Base-by-base conservation (phyloP, 2,797 vertebrate species). In the Threskiornis aethiopicus region DNA sequence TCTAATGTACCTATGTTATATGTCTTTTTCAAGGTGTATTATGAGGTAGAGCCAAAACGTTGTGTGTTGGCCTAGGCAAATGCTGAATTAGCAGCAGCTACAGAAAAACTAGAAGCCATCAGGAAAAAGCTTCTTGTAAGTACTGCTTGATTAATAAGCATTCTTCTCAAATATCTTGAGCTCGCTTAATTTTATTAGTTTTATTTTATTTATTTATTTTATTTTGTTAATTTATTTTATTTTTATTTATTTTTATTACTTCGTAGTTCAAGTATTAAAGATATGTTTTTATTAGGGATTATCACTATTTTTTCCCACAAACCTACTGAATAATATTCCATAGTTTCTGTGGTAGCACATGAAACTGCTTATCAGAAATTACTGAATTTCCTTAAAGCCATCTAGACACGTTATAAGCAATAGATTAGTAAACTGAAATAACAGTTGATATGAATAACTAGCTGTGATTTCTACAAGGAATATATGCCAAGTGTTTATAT, bases 1-100 rank as follows among this genome's bases (percentile, higher is more conserved):
- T 11, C 9, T 31, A 46, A 73, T 20, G 16, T 58, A 77, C 11
- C 25, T 39, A 3, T 41, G 26, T 10, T 33, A 3, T 49, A 5
- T 47, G 2, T 77, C 71, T 58, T 76, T 93, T 96, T 95, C 62
- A 97, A 99, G 98, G 98, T 98, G 81, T 98, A 98, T 96, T 99
- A 98, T 97, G 98, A 99, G 13, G 98, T 98, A 47, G 98, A 98
- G 91, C 98, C 98, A 26, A 99, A 99, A 96, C 96, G 96, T 31
- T 98, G 96, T 81, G 98, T 96, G 4, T 91, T 99, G 88, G 96
- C 97, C 44, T 98, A 99, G 90, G 98, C 98, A 92, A 99, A 99
- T 93, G 52, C 84, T 67, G 98, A 99, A 54, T 91, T 99, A 84
- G 97, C 98, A 83, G 94, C 93, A 69, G 98, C 98, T 79, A 98